Base-by-base conservation (phyloP, 2,797 vertebrate species). In the Cynopterus sphinx region DNA sequence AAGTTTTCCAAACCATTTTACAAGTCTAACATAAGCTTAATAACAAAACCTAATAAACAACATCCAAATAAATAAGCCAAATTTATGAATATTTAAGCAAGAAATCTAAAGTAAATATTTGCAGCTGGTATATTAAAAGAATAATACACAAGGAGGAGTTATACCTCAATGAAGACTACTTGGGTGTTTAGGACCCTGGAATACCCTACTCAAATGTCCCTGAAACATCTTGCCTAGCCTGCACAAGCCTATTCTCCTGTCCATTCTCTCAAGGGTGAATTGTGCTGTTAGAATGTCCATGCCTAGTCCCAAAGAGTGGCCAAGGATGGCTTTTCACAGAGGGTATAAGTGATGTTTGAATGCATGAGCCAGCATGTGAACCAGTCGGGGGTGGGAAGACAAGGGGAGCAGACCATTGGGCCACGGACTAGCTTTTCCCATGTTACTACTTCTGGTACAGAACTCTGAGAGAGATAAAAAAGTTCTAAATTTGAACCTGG, bases 41-140 rank as follows among this genome's bases (percentile, higher is more conserved):
- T 61, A 75, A 8, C 26, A 93, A 91, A 91, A 57, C 39, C 13
- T 59, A 91, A 43, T 65, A 91, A 43, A 68, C 15, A 88, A 31
- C 15, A 63, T 84, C 22, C 26, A 84, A 75, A 22, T 79, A 95
- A 84, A 39, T 61, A 85, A 78, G 57, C 26, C 67, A 78, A 31
- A 46, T 24, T 94, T 96, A 46, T 51, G 59, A 77, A 82, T 82
- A 71, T 57, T 41, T 65, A 55, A 11, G 53, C 13, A 71, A 94
- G 91, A 84, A 83, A 83, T 92, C 49, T 96, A 86, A 90, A 78
- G 63, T 63, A 36, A 49, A 83, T 63, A 84, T 74, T 87, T 82
- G 39, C 7, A 87, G 39, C 49, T 86, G 12, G 28, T 39, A 26
- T 86, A 39, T 9, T 90, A 51, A 91, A 75, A 71, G 9, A 36